Evolutionary conservation across 2,797 vertebrate species (phyloP).

Genomic region (Pangasius krempfi): DNA sequence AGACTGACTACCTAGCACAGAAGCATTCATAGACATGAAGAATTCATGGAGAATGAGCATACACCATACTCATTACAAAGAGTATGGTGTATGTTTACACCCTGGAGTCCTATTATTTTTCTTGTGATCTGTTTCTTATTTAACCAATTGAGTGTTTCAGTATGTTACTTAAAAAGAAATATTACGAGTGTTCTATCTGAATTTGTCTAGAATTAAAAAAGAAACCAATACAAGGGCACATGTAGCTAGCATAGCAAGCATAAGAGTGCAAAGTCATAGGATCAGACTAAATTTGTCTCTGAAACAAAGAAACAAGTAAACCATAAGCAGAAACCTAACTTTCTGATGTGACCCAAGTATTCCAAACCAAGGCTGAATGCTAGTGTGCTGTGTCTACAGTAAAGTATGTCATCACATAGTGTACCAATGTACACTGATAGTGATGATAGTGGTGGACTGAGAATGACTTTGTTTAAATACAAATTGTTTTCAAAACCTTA

Average conservation of each 20-base stretch:
- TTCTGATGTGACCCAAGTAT: not conserved
- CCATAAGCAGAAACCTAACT: not conserved
- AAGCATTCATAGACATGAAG: conserved; percentile 2
- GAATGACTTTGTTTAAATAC: not conserved
- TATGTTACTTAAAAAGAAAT: not conserved
- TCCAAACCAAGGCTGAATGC: not conserved
- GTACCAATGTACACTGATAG: too few species aligned
- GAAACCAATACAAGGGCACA: not conserved
- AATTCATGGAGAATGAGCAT: not conserved
- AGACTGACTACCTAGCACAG: not conserved
- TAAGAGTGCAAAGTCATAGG: conserved; percentile 14
- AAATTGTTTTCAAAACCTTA: not conserved
- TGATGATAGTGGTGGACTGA: too few species aligned
- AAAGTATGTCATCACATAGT: not conserved
- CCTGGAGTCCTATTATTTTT: not conserved
- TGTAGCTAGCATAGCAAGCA: conserved; percentile 2
- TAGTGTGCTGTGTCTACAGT: not conserved
- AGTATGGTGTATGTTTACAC: not conserved
- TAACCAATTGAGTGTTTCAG: not conserved
- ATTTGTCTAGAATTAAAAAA: not conserved
- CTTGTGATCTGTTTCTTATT: not conserved
- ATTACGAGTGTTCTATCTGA: too few species aligned
- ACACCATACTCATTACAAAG: not conserved
- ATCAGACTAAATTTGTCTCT: conserved; percentile 22
- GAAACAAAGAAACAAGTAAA: not conserved